Conservation (phyloP, 2,113 vertebrate genomes). For the Thomomys bottae region DNA sequence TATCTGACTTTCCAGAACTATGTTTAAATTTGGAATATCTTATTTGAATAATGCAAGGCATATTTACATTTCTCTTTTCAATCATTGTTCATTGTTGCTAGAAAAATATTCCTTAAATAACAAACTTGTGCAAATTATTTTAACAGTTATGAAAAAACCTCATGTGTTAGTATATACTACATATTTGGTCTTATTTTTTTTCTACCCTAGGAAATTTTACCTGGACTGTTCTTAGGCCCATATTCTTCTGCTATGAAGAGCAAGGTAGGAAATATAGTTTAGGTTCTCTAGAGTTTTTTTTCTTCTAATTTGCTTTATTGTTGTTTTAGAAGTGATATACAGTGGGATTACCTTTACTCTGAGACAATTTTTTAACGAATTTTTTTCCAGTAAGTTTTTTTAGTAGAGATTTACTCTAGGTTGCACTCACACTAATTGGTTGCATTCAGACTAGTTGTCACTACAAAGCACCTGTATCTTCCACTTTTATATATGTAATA, state of each 20-base stretch:
- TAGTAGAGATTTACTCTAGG: constrained; percentile 44
- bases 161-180: neutral
- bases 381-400: constrained; percentile 31
- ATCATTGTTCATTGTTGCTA: neutral
- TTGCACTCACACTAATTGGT: neutral
- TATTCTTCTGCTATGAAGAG: constrained; percentile 99
- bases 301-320: no score
- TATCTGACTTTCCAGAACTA: constrained; percentile 39
- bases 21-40: constrained; percentile 46
- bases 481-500: neutral
- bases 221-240: constrained; percentile 97
- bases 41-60: neutral
- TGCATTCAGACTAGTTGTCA: constrained; percentile 30
- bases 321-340: no score
- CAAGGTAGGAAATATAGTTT: constrained; percentile 89
- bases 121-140: constrained; percentile 33
- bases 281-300: neutral
- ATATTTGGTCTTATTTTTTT: constrained; percentile 53
- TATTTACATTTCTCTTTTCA: constrained; percentile 28
- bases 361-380: constrained; percentile 47
- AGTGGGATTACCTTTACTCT: neutral
- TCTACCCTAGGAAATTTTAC: constrained; percentile 94
- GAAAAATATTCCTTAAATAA: constrained; percentile 13
- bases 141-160: constrained; percentile 33
- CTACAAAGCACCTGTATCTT: neutral